These are phyloP conservation scores for Tuberolachnus salignus DNA, from an alignment of 2,888 invertebrate genomes.

Conservation along the genomic window DNA sequence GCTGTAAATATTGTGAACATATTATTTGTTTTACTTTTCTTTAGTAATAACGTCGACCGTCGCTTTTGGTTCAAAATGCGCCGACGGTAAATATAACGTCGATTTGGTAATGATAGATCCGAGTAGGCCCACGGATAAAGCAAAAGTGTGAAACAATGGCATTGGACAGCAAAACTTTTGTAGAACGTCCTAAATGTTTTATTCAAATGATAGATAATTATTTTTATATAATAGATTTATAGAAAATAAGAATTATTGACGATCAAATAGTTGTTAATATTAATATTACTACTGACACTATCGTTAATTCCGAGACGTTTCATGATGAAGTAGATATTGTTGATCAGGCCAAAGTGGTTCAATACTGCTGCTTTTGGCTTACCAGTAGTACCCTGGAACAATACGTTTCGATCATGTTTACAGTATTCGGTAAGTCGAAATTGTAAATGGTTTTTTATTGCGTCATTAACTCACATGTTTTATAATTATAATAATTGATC, in stretches of 20 bases:
- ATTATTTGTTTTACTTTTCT: conserved; percentile 74
- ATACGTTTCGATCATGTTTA: no score
- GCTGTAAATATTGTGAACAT: no score
- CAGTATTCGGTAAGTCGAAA: no score
- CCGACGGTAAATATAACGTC: conserved; percentile 69
- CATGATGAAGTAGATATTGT: conserved; percentile 75
- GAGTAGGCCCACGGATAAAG: conserved; percentile 70
- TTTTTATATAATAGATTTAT: no score
- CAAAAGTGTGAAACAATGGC: conserved; percentile 83
- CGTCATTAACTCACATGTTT: no score
- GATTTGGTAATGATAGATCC: conserved; percentile 68
- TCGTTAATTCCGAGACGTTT: conserved; percentile 62
- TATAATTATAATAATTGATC: no score
- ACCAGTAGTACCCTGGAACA: conserved; percentile 74
- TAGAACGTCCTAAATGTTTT: conserved; percentile 37
- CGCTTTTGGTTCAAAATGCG: conserved; percentile 69
- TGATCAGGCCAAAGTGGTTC: conserved; percentile 75
- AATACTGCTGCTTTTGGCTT: conserved; percentile 76
- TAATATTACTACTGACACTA: not conserved
- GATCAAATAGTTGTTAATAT: no score
- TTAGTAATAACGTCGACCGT: conserved; percentile 70
- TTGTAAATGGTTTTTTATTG: no score
- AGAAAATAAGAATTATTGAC: no score
- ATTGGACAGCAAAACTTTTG: conserved; percentile 67
- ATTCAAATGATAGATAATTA: no score